A percentile compares a stretch with the other conserved stretches of the same genome.
Evolutionary conservation across 1,140 invertebrate species (phyloP).

Genomic region (Drosophila tani): DNA sequence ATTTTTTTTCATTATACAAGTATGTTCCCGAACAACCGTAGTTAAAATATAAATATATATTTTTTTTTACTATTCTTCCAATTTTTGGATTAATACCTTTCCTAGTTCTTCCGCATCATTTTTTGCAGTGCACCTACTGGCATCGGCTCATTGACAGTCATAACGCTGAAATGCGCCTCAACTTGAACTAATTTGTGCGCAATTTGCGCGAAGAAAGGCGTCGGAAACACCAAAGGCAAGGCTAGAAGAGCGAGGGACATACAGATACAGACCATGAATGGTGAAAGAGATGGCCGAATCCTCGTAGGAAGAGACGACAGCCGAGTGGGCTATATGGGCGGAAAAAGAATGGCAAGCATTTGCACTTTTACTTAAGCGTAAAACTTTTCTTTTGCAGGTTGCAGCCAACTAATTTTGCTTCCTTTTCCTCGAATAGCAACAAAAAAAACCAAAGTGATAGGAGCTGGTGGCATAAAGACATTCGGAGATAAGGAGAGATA

Average conservation of each 20-base stretch:
- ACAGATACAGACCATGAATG: slow-evolving; percentile 43
- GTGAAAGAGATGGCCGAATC: slow-evolving; percentile 15
- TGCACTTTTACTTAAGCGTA: slow-evolving; percentile 79
- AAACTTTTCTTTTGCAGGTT: slow-evolving; percentile 77
- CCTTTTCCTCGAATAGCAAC: slow-evolving; percentile 26
- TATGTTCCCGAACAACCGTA: too few relatives aligned
- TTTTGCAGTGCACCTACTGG: slow-evolving; percentile 19
- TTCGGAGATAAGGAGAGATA: slow-evolving; percentile 43
- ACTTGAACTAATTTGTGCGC: slow-evolving; percentile 79
- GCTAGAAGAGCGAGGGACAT: slow-evolving; percentile 10
- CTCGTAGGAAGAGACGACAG: slow-evolving; percentile 10
- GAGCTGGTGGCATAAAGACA: slow-evolving; percentile 6
- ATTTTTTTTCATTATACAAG: too few relatives aligned
- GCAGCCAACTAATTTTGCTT: slow-evolving; percentile 70
- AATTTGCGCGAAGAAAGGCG: slow-evolving; percentile 71
- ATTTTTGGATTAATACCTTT: not conserved
- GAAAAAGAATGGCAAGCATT: slow-evolving; percentile 64
- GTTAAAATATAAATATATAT: too few relatives aligned
- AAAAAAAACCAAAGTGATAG: slow-evolving; percentile 18
- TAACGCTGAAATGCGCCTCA: slow-evolving; percentile 77
- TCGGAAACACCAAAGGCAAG: slow-evolving; percentile 40
- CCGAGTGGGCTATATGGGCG: not conserved
- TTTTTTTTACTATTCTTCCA: too few relatives aligned
- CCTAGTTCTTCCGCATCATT: not conserved
- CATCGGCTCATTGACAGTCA: slow-evolving; percentile 80